These are phyloP conservation scores for Chitala chitala DNA, from an alignment of 2,113 vertebrate genomes.

Conservation along the genomic window DNA sequence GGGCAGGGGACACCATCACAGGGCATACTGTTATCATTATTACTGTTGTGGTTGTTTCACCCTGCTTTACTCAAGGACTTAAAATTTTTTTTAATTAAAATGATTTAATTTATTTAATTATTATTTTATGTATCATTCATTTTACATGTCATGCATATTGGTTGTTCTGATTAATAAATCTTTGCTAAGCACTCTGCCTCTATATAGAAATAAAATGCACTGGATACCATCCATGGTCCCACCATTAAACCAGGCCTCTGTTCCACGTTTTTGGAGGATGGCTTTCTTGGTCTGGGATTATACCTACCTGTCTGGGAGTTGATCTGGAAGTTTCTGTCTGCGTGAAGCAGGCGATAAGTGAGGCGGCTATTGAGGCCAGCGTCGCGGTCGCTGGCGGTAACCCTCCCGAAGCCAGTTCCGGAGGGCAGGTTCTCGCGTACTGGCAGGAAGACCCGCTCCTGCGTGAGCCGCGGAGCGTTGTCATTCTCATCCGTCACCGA, in stretches of 20 bases:
- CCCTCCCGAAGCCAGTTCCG: slow-evolving; percentile 76
- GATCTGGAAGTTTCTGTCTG: slow-evolving; percentile 78
- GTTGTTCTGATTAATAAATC: no score
- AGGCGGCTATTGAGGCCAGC: slow-evolving; percentile 84
- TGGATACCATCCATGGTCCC: no score
- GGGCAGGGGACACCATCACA: neutral
- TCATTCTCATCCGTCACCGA: slow-evolving; percentile 88
- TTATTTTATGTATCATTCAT: no score
- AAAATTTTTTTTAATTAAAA: no score
- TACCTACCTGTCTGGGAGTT: slow-evolving; percentile 83
- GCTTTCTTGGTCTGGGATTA: neutral
- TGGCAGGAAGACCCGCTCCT: slow-evolving; percentile 88
- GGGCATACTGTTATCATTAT: neutral
- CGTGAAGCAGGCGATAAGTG: slow-evolving; percentile 75
- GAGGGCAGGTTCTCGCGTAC: slow-evolving; percentile 80
- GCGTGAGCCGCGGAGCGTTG: slow-evolving; percentile 82
- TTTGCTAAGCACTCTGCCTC: no score
- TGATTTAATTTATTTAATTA: no score
- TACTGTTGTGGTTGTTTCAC: no score
- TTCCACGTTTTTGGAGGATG: no score
- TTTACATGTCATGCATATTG: no score
- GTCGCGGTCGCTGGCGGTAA: slow-evolving; percentile 81
- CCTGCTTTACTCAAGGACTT: neutral
- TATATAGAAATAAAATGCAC: no score
- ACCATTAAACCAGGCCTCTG: no score